These are phyloP conservation scores for Pogonomyrmex californicus DNA, from an alignment of 1,140 invertebrate genomes.

Conservation along the genomic window DNA sequence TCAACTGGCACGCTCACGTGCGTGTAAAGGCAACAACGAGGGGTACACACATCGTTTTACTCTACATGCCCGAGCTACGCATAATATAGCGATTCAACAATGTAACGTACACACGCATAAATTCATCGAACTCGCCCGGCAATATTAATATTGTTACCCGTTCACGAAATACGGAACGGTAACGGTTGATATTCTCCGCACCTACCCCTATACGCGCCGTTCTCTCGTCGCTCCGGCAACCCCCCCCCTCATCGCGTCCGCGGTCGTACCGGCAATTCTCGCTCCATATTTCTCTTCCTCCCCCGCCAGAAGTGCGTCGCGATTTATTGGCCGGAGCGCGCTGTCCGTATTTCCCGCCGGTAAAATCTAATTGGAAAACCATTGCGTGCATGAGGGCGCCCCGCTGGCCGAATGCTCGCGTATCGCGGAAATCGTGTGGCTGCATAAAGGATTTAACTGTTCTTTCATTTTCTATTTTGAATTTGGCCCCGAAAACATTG, in stretches of 20 bases:
- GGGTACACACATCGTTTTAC: conserved; percentile 38
- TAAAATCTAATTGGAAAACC: conserved; percentile 83
- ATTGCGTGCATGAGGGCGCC: conserved; percentile 72
- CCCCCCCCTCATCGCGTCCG: conserved; percentile 13
- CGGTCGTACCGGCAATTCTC: conserved; percentile 11
- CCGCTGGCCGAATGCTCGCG: background rate
- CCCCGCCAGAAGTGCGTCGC: conserved; percentile 36
- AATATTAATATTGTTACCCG: conserved; percentile 79
- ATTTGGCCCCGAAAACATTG: conserved; percentile 14
- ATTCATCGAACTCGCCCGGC: conserved; percentile 66
- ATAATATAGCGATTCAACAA: conserved; percentile 62
- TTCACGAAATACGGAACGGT: conserved; percentile 71
- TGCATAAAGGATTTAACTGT: conserved; percentile 51
- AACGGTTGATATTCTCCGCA: conserved; percentile 15
- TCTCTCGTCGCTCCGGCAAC: conserved; percentile 16
- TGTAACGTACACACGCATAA: conserved; percentile 62
- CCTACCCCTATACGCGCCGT: background rate
- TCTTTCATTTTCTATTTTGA: conserved; percentile 10
- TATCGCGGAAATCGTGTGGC: conserved; percentile 12
- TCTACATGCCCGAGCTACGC: conserved; percentile 51
- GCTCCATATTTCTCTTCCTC: conserved; percentile 32
- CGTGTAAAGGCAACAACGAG: conserved; percentile 29
- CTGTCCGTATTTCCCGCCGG: conserved; percentile 76
- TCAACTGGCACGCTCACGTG: conserved; percentile 32
- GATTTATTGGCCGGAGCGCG: conserved; percentile 77